Evolutionary conservation across 1,140 invertebrate genomes (phyloP), one percentile per base, ranked within the genome.

Genomic region (Dreissena polymorpha): DNA sequence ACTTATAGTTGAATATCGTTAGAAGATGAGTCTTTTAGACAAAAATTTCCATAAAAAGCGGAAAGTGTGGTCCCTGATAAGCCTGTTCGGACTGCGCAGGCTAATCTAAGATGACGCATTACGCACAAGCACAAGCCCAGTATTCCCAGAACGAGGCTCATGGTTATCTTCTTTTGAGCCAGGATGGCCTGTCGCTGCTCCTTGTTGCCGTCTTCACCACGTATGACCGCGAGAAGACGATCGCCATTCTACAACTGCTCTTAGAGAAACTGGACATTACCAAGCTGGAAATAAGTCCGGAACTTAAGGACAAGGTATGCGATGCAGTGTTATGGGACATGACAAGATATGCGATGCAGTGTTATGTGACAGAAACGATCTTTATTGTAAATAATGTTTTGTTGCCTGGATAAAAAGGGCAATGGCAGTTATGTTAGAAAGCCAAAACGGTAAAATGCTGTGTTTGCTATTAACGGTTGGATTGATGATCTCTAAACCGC

Each of bases 161-260:
- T n/a, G 39, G 39, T 39, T 5, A 39, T 39, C 39, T 39, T 39
- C 39, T 39, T 2, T 39, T 39, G 18, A 18, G 64, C 14, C 50
- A 78, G 76, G 76, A 78, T 51, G 76, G 76, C 50, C 65, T 78
- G 18, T 78, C 76, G 49, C 39, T 78, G 49, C 23, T 69, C 2
- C 25, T 78, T n/a, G 50, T 78, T 50, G 76, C 76, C 3, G 76
- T 78, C 39, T 78, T 51, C 65, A 69, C 63, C 49, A 78, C 64
- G 13, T 78, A 78, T 78, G 76, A 78, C 76, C 68, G 55, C 27
- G 76, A 78, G 25, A 68, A 69, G 49, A 78, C 63, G 10, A 53
- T 10, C 0, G 27, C 65, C 18, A 68, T 78, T 64, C 49, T 78
- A 27, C 76, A 78, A 29, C 23, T 78, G 18, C 67, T 78, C 10